These are phyloP conservation scores for Syrmaticus mikado DNA, from an alignment of 2,113 vertebrate genomes.

Conservation along the genomic window DNA sequence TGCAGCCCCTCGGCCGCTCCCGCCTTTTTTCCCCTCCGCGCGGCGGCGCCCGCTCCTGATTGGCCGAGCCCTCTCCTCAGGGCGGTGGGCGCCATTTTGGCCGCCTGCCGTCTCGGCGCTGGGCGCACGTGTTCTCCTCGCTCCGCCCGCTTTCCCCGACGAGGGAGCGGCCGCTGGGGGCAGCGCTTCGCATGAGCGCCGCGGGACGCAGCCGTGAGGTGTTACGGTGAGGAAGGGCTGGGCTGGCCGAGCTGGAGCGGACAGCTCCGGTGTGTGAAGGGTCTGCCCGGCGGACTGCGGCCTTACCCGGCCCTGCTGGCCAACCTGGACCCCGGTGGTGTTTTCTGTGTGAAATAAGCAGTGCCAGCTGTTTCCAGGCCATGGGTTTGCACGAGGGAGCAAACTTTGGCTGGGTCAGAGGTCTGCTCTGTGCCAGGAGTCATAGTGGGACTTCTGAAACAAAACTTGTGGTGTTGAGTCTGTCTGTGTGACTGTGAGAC, in stretches of 20 bases:
- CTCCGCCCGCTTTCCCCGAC: rapidly evolving
- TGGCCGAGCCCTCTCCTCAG: neutral
- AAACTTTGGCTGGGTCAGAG: no score
- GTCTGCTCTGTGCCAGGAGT: neutral
- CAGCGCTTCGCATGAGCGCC: no score
- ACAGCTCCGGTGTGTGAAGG: no score
- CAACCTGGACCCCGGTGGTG: no score
- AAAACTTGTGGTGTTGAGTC: neutral
- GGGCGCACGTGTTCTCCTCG: rapidly evolving
- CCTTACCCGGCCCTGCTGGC: neutral
- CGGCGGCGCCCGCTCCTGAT: neutral
- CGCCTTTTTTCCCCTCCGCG: neutral
- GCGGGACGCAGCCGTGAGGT: neutral
- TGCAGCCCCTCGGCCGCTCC: neutral
- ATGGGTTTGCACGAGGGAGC: neutral
- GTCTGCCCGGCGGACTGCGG: neutral
- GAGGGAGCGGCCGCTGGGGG: neutral
- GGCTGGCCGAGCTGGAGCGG: neutral
- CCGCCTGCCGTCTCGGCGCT: neutral
- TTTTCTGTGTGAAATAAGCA: rapidly evolving
- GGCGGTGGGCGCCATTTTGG: neutral
- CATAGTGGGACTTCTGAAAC: neutral
- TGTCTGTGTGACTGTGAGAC: neutral
- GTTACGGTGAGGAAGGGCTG: no score
- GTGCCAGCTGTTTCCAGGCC: neutral